Base-by-base conservation (phyloP, 2,797 vertebrate species). In the Stomatorhinus walkeri region DNA sequence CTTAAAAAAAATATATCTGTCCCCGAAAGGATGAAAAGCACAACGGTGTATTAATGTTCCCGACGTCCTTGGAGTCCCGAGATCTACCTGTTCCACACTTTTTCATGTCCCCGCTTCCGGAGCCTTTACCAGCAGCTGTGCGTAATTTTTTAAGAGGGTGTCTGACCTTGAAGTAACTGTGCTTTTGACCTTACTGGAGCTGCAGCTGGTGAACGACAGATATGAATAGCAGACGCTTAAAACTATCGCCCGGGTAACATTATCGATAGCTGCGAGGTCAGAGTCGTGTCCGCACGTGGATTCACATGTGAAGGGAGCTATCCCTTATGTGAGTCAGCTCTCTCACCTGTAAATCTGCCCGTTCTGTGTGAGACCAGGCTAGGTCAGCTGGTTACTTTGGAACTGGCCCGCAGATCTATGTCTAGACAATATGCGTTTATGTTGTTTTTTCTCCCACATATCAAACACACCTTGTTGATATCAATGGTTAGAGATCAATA, bases 1-100 rank as follows among this genome's bases (percentile, higher is more conserved):
- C 76, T 81, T 81, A 81, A 81, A 81, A 81, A 46, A 43, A 46
- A 81, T 76, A 43, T 43, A 81, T 81, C 40, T 81, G 76, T 81
- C 76, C 76, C 76, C 40, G 19, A 81, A 81, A 81, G 76, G 76
- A 81, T 81, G 76, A 81, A 81, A 81, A 81, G 40, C 76, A 81
- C 36, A 7, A 7, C 2, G 76, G 19, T n/a, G 76, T 46, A 46
- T 81, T 81, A 43, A 81, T 81, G 76, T 81, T 81, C 76, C n/a
- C 76, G 36, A 46, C 2, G 76, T 81, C 76, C 76, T 81, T 81
- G 76, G 76, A 81, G 76, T 81, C 40, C 76, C 19, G 76, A 81
- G 68, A 76, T 76, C 68, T 76, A 40, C 68, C 68, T 76, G 68
- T 76, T 76, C 32, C 40, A n/a, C 76, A 81, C 76, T 81, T 81